A percentile compares a stretch with the other conserved stretches of the same genome.
phyloP scores from a whole-genome alignment of 2,113 vertebrate species.

The Hystrix brachyura region DNA sequence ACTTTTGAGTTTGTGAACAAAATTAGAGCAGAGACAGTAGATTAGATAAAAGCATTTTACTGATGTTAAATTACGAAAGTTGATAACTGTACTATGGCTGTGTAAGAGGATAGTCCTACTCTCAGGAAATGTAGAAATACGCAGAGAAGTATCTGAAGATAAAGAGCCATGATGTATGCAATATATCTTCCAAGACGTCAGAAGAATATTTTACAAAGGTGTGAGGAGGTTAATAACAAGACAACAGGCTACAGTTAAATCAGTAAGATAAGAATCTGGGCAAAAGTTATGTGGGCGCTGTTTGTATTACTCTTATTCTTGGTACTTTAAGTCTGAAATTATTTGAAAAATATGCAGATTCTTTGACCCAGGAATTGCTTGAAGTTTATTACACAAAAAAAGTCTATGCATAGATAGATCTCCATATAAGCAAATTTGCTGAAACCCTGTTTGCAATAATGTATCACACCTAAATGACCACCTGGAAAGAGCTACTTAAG shows the following conservation, averaged over 20 bases:
- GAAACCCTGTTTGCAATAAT: constrained; percentile 26
- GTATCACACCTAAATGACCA: background rate
- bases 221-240: background rate
- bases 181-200: background rate
- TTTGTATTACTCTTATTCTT: background rate
- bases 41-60: background rate
- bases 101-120: background rate
- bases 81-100: background rate
- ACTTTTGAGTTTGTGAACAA: background rate
- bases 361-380: constrained; percentile 10
- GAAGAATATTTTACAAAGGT: background rate
- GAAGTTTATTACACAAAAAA: background rate
- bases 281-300: background rate
- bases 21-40: constrained; percentile 30
- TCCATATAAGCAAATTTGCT: background rate
- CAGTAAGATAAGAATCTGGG: background rate
- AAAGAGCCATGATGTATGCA: background rate
- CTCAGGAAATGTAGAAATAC: background rate
- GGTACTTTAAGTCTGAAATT: background rate
- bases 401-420: background rate
- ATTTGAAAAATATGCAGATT: background rate
- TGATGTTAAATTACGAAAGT: background rate
- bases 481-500: background rate
- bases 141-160: background rate
- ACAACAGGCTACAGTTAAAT: background rate